Evolutionary conservation across 2,797 vertebrate genomes (phyloP).

Genomic region (Buceros bicornis): DNA sequence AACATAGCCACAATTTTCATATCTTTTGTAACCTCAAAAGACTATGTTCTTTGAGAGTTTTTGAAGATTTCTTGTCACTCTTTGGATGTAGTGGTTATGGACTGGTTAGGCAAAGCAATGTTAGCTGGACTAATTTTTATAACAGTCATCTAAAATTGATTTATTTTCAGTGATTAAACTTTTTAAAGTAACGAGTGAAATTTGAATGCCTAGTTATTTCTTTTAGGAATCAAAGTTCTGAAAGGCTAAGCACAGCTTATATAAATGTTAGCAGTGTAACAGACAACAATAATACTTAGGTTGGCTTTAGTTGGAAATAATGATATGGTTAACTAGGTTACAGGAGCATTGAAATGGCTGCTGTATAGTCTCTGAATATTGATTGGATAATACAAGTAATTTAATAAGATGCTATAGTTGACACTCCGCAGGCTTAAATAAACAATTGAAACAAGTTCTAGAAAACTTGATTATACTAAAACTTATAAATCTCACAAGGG

Average conservation of each 20-base stretch:
- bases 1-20: not conserved
- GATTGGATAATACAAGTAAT: not conserved
- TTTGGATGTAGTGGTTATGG: not conserved
- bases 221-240: not conserved
- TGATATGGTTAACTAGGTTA: not conserved
- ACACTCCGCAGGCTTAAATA: not conserved
- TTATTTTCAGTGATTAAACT: not conserved
- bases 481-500: not conserved
- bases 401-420: not conserved
- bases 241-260: not conserved
- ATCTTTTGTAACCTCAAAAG: not conserved
- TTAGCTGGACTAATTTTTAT: not conserved
- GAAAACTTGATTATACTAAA: not conserved
- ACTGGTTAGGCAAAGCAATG: not conserved
- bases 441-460: not conserved
- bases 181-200: not conserved
- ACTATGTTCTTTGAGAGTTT: not conserved
- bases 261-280: not conserved
- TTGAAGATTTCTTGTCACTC: not conserved
- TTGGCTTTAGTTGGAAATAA: not conserved
- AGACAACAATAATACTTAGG: not conserved
- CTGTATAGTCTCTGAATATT: not conserved
- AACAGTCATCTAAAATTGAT: not conserved
- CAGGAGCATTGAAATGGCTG: not conserved
- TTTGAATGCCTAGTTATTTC: not conserved